phyloP scores from a whole-genome alignment of 1,140 invertebrate genomes.

The Diachasma alloeum region DNA sequence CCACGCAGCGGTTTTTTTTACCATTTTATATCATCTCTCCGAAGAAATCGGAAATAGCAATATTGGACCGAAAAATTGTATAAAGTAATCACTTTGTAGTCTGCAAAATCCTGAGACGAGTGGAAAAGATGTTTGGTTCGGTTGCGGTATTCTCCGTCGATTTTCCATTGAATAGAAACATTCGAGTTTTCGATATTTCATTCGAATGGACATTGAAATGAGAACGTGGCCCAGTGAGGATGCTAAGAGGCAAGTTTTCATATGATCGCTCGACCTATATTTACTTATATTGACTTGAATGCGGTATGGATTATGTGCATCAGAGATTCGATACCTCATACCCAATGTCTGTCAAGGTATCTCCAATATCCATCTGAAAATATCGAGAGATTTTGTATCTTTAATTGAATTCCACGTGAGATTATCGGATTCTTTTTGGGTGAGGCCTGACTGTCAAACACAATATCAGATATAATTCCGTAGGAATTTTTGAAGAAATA shows the following conservation, averaged over 20 bases:
- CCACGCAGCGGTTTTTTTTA: no score
- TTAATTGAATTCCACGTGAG: no score
- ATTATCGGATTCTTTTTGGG: no score
- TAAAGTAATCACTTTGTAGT: neutral
- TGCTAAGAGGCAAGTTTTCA: neutral
- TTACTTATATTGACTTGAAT: neutral
- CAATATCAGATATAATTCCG: no score
- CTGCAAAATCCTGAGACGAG: neutral
- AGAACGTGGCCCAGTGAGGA: neutral
- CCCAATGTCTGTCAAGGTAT: no score
- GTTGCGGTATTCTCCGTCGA: neutral
- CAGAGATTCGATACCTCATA: neutral
- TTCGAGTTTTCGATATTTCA: neutral
- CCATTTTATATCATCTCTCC: no score
- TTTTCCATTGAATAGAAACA: neutral
- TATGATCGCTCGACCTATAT: neutral
- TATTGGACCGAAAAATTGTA: neutral
- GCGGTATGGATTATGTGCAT: neutral
- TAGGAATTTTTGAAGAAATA: no score
- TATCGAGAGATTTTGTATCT: no score
- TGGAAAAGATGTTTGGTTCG: neutral
- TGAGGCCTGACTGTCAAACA: no score
- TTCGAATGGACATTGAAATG: neutral
- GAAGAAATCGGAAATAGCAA: no score
- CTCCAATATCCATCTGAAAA: no score